Evolutionary conservation across 2,888 invertebrate species (phyloP).

Genomic region (Acrocyrtus sp.): DNA sequence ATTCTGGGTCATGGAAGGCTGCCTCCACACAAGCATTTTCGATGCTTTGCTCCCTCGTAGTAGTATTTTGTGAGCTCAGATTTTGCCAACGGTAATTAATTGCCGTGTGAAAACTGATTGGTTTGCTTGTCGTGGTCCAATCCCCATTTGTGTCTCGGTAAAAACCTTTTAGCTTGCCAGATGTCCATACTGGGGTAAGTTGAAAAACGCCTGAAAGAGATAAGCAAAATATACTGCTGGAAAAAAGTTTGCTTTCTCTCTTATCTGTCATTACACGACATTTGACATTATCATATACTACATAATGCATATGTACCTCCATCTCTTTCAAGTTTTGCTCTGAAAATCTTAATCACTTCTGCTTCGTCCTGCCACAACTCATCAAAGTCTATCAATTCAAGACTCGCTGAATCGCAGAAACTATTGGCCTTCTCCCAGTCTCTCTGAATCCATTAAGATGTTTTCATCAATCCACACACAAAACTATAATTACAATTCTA

Average conservation of each 20-base stretch:
- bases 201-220: constrained; percentile 13
- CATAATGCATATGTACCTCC: constrained; percentile 6
- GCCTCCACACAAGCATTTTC: constrained; percentile 12
- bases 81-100: background rate
- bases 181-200: constrained; percentile 33
- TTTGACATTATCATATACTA: too few relatives aligned
- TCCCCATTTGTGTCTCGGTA: background rate
- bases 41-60: constrained; percentile 2
- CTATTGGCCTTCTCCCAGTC: constrained; percentile 13
- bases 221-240: background rate
- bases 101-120: background rate
- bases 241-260: too few relatives aligned
- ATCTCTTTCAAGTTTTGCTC: constrained; percentile 8
- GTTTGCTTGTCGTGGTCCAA: constrained; percentile 8
- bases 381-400: constrained; percentile 28
- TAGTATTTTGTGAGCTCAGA: background rate
- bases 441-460: too few relatives aligned
- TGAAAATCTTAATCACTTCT: constrained; percentile 11
- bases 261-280: too few relatives aligned
- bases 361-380: constrained; percentile 4
- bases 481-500: too few relatives aligned
- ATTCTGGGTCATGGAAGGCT: constrained; percentile 6
- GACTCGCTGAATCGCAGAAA: constrained; percentile 1
- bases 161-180: constrained; percentile 8
- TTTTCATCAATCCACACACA: too few relatives aligned